Conservation (phyloP, 2,797 vertebrate species). For the Zalophus californianus region DNA sequence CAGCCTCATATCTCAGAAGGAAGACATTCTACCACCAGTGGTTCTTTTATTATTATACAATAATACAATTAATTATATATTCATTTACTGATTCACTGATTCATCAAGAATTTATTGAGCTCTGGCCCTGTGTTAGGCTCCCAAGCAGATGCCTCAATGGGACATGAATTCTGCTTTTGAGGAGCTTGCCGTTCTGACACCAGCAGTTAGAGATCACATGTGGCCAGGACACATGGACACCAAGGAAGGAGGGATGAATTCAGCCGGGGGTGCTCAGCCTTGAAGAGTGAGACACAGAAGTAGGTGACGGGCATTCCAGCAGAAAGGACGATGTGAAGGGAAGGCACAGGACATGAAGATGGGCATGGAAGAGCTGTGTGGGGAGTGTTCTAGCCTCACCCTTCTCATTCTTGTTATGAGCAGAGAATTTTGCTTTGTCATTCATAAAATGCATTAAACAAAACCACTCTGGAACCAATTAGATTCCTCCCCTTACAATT, state of each 20-base stretch:
- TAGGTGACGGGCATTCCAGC: neutral
- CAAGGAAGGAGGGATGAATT: neutral
- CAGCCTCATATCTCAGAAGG: neutral
- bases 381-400: neutral
- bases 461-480: neutral
- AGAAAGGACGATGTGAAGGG: neutral
- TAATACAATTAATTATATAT: neutral
- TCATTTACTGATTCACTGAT: neutral
- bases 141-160: neutral
- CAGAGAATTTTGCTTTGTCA: slow-evolving; percentile 32
- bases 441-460: slow-evolving; percentile 27
- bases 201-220: neutral
- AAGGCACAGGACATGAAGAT: rapidly evolving
- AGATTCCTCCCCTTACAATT: neutral
- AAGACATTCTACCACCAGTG: neutral
- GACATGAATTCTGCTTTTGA: neutral
- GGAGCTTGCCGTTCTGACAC: neutral
- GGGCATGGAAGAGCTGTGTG: neutral
- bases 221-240: neutral
- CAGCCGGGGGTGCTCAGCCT: neutral
- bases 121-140: neutral
- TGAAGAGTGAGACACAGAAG: neutral
- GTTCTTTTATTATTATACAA: neutral
- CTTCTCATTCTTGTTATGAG: neutral
- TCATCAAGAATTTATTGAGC: neutral